Percentiles rank a stretch among this genome's conserved stretches.
phyloP scores from a whole-genome alignment of 2,113 vertebrate genomes.

The Cyrtonyx montezumae region DNA sequence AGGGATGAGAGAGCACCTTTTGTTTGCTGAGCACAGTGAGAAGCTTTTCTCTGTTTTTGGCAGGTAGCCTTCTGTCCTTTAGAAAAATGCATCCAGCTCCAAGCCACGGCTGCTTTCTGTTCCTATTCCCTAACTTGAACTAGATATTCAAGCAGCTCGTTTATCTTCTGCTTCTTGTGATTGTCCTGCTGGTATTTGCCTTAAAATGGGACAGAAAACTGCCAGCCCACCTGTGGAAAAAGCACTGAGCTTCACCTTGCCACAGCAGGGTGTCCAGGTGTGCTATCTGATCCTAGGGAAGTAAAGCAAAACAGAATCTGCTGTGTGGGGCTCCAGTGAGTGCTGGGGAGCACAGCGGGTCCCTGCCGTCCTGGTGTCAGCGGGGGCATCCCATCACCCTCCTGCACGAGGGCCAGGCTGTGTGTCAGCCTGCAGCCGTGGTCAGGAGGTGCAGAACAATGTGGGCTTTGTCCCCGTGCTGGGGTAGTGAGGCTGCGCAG shows the following conservation, averaged over 20 bases:
- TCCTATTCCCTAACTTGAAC: neutral
- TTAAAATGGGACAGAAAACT: neutral
- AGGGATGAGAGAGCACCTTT: fast-evolving
- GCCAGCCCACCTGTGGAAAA: neutral
- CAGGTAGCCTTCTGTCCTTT: neutral
- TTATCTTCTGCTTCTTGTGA: neutral
- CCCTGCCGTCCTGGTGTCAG: neutral
- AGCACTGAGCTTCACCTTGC: neutral
- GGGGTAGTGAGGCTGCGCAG: neutral
- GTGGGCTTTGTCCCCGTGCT: neutral
- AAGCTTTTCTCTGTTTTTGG: neutral
- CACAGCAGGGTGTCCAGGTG: neutral
- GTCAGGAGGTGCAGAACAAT: neutral
- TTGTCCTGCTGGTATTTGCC: neutral
- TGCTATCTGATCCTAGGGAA: neutral
- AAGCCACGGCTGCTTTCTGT: neutral
- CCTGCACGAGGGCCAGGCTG: fast-evolving
- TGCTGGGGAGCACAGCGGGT: neutral
- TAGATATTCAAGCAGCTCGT: neutral
- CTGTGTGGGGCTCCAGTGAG: neutral
- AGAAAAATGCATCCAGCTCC: neutral
- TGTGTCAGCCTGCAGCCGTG: neutral
- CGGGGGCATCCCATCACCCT: fast-evolving
- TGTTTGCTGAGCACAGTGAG: neutral
- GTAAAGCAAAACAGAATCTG: neutral